Evolutionary conservation across 2,888 invertebrate species (phyloP), one percentile per base, ranked within the genome.

Genomic region (Cartodere bifasciata): DNA sequence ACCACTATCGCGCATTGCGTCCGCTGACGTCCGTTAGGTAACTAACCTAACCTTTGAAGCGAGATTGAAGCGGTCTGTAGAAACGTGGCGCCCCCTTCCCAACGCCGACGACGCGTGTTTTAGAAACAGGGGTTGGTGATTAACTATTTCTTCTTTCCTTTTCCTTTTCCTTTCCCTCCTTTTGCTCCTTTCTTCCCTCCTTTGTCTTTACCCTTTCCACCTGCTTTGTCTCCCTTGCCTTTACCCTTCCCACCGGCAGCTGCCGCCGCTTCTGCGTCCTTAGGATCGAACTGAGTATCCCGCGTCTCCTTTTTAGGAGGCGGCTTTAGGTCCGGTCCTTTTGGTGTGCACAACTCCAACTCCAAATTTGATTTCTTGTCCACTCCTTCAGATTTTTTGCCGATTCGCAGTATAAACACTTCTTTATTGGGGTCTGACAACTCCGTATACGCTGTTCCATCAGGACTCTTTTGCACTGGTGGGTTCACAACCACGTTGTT

Each of bases 271-370:
- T 24, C 29, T 2, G 44, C 39, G 3, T 60, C 67, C 0, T 63
- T 62, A n/a, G 74, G 72, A 33, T 70, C 69, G 35, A 72, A 74
- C 49, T 82, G 82, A 11, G 75, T 70, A 41, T 74, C 70, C 10
- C 74, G 65, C 10, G 78, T 77, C 28, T 70, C 70, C 44, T 71
- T 71, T 16, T 70, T 65, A 1, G 70, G 60, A 1, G 73, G 71
- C 7, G 68, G 68, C 12, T 63, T 50, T 16, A 65, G 62, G 0
- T 72, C 67, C 0, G 73, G 72, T 0, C 73, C 74, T 35, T 75
- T 72, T 0, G 83, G 83, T 0, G 83, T 83, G 29, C 74, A 68
- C 47, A 83, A 55, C 46, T 83, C 82, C 42, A 83, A 65, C 63
- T 83, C 70, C 54, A 78, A 62, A 29, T 68, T 75, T 29, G 68